These are phyloP conservation scores for Cavia porcellus DNA, from an alignment of 2,113 vertebrate genomes.

Conservation along the genomic window DNA sequence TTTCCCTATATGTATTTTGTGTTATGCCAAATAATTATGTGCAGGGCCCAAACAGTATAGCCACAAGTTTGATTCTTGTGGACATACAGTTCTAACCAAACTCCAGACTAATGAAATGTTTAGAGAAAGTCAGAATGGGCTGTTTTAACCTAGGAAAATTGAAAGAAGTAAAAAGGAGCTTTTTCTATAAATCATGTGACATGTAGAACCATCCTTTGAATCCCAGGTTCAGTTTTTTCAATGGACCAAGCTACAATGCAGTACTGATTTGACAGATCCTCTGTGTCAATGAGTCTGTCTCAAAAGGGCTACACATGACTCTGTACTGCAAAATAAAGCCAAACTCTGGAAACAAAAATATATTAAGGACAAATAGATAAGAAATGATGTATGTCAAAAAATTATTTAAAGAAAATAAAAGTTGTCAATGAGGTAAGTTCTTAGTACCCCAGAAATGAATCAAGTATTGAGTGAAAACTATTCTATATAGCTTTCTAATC, in stretches of 20 bases:
- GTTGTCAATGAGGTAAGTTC: background rate
- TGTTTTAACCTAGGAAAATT: constrained; percentile 86
- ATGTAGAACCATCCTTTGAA: constrained; percentile 87
- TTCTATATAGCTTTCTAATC: background rate
- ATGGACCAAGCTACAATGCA: constrained; percentile 94
- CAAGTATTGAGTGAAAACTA: background rate
- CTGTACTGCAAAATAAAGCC: constrained; percentile 97
- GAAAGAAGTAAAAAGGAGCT: constrained; percentile 77
- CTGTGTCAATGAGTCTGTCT: constrained; percentile 82
- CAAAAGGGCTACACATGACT: constrained; percentile 91
- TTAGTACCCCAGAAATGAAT: background rate
- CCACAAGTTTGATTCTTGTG: constrained; percentile 81
- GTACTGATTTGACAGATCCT: constrained; percentile 93
- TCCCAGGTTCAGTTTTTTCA: constrained; percentile 77
- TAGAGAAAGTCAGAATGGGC: constrained; percentile 84
- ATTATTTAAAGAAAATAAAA: background rate
- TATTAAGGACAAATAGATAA: background rate
- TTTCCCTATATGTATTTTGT: constrained; percentile 78
- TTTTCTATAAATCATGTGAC: constrained; percentile 83
- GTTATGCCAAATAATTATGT: constrained; percentile 78
- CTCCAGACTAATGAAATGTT: constrained; percentile 82
- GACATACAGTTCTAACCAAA: constrained; percentile 80
- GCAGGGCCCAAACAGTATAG: constrained; percentile 79
- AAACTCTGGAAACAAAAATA: constrained; percentile 87
- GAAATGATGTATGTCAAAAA: background rate